phyloP scores from a whole-genome alignment of 2,888 invertebrate species.

The Pollenia angustigena region DNA sequence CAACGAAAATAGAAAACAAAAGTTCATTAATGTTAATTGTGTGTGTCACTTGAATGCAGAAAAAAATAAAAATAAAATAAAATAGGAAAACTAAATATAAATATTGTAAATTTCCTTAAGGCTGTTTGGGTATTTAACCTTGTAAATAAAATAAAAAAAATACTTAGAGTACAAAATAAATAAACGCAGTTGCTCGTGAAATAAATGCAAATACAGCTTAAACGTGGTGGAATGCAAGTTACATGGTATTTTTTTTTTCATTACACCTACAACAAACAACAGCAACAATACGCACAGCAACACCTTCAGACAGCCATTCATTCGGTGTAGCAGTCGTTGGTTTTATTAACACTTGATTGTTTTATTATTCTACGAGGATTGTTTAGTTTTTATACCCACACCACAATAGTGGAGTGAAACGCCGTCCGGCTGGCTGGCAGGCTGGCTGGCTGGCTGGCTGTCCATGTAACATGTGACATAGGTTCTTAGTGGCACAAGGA shows the following conservation, averaged over 20 bases:
- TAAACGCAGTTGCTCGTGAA: slow-evolving; percentile 27
- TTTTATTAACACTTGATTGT: slow-evolving; percentile 34
- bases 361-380: slow-evolving; percentile 1
- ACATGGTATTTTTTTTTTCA: slow-evolving; percentile 21
- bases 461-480: too few species aligned
- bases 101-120: slow-evolving; percentile 58
- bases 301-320: slow-evolving; percentile 27
- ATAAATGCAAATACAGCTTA: slow-evolving; percentile 53
- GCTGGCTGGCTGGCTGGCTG: too few species aligned
- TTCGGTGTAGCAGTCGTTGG: slow-evolving; percentile 5
- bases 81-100: slow-evolving; percentile 13
- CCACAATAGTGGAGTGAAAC: too few species aligned
- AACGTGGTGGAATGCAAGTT: slow-evolving; percentile 13
- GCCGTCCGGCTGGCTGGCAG: too few species aligned
- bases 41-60: slow-evolving; percentile 40
- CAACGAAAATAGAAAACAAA: slow-evolving; percentile 29
- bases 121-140: slow-evolving; percentile 67
- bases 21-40: slow-evolving; percentile 63
- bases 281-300: slow-evolving; percentile 1
- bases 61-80: background rate
- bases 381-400: background rate
- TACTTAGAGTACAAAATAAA: background rate
- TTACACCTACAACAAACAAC: slow-evolving; percentile 3
- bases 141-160: slow-evolving; percentile 50
- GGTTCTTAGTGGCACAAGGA: too few species aligned